Conservation (phyloP, 2,888 invertebrate species). For the Herminia tarsipennalis region DNA sequence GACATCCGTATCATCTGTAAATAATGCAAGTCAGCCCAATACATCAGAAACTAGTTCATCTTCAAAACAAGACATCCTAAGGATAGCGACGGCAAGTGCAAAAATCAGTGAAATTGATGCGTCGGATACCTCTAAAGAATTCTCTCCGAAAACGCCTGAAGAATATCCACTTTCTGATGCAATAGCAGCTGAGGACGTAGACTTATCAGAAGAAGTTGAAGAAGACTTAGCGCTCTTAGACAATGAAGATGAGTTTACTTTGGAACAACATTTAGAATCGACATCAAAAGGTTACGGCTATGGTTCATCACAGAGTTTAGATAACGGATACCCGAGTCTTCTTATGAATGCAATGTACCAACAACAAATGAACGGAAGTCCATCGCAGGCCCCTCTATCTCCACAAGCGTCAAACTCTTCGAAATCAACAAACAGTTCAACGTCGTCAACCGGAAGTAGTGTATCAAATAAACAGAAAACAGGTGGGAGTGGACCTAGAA, state of each 20-base stretch:
- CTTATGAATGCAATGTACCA: slow-evolving; percentile 89
- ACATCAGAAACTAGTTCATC: slow-evolving; percentile 67
- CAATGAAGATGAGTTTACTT: slow-evolving; percentile 89
- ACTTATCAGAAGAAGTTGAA: slow-evolving; percentile 89
- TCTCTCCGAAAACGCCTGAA: slow-evolving; percentile 79
- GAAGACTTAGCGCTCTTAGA: slow-evolving; percentile 91
- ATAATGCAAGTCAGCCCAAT: slow-evolving; percentile 64
- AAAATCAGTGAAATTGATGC: slow-evolving; percentile 80
- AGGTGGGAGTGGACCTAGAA: slow-evolving; percentile 89
- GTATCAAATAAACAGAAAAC: slow-evolving; percentile 80
- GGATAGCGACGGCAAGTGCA: slow-evolving; percentile 86
- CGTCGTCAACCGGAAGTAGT: slow-evolving; percentile 74
- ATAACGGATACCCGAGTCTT: slow-evolving; percentile 89
- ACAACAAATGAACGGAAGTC: slow-evolving; percentile 81
- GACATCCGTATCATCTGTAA: slow-evolving; percentile 88
- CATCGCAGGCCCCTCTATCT: slow-evolving; percentile 76
- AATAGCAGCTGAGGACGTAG: slow-evolving; percentile 87
- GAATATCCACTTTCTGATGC: slow-evolving; percentile 81
- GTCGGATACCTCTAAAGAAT: slow-evolving; percentile 68
- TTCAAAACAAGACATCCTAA: slow-evolving; percentile 88
- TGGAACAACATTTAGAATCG: slow-evolving; percentile 83
- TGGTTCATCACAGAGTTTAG: slow-evolving; percentile 85
- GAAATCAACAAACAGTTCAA: slow-evolving; percentile 78
- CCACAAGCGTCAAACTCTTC: slow-evolving; percentile 77
- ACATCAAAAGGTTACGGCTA: slow-evolving; percentile 75